These are phyloP conservation scores for Polydrusus tereticollis DNA, from an alignment of 2,888 invertebrate genomes.

Conservation along the genomic window DNA sequence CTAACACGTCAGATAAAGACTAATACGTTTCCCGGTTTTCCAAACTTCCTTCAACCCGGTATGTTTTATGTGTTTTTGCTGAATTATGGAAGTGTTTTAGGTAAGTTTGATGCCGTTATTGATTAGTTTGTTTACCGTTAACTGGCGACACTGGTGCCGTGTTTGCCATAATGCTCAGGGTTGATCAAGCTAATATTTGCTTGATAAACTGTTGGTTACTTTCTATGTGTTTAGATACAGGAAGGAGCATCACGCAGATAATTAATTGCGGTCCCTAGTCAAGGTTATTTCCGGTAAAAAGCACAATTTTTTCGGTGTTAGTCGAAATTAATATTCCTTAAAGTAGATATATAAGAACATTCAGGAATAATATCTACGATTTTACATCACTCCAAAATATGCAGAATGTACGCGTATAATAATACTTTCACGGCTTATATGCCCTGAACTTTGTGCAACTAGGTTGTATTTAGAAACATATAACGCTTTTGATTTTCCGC, in stretches of 20 bases:
- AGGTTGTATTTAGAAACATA: not conserved
- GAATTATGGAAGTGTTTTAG: conserved; percentile 55
- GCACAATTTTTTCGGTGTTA: no score
- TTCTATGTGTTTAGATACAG: conserved; percentile 16
- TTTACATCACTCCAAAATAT: no score
- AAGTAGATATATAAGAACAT: no score
- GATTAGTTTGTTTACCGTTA: conserved; percentile 19
- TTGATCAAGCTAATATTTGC: conserved; percentile 33
- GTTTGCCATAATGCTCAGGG: conserved; percentile 25
- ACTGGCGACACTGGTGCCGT: conserved; percentile 8
- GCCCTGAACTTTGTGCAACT: no score
- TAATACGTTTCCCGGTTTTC: conserved; percentile 8
- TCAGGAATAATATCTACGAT: no score
- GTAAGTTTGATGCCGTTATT: conserved; percentile 9
- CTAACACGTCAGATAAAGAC: conserved; percentile 10
- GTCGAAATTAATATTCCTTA: no score
- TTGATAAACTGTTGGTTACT: conserved; percentile 22
- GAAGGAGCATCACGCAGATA: not conserved
- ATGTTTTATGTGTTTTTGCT: conserved; percentile 61
- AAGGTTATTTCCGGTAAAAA: no score
- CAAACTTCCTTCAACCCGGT: conserved; percentile 35
- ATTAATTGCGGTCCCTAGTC: not conserved
- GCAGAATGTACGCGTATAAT: no score
- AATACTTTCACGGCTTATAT: no score
- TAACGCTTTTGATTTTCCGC: not conserved